Percentiles rank a stretch among this genome's conserved stretches.
Conservation (phyloP, 2,113 vertebrate genomes). For the Choloepus hoffmanni region DNA sequence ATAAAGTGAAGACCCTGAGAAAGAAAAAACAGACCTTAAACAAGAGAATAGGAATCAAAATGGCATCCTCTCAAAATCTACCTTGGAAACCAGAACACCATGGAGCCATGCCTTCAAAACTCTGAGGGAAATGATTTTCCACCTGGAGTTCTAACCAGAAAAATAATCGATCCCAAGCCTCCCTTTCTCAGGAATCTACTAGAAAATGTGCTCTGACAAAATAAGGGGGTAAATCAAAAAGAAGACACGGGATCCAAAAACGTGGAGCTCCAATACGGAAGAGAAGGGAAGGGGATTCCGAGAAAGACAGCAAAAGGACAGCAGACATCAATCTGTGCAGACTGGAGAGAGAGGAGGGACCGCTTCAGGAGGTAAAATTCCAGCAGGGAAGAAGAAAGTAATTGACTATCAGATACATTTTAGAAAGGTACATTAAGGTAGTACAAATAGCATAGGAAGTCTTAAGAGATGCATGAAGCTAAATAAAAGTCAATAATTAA, state of each 20-base stretch:
- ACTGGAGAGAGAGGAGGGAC: not conserved
- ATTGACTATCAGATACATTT: not conserved
- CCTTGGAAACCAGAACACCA: not conserved
- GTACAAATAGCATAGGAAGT: not conserved
- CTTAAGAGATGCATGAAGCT: not conserved
- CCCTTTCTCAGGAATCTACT: not conserved
- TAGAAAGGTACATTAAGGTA: not conserved
- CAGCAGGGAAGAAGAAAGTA: not conserved
- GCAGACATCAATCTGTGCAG: not conserved
- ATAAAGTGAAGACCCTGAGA: not conserved
- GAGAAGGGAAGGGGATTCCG: not conserved
- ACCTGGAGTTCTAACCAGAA: not conserved
- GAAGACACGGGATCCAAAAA: not conserved
- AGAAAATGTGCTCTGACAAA: not conserved
- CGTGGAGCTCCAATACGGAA: not conserved
- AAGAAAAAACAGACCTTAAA: not conserved
- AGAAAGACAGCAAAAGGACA: not conserved
- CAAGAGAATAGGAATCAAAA: slow-evolving; percentile 6
- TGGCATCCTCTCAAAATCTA: not conserved
- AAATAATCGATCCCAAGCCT: not conserved
- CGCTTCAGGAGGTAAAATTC: not conserved
- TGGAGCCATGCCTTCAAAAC: not conserved
- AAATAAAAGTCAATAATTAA: slow-evolving; percentile 24
- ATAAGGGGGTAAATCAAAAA: not conserved
- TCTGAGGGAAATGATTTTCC: slow-evolving; percentile 20